Evolutionary conservation across 2,797 vertebrate genomes (phyloP).

Genomic region (Margarornis squamiger): DNA sequence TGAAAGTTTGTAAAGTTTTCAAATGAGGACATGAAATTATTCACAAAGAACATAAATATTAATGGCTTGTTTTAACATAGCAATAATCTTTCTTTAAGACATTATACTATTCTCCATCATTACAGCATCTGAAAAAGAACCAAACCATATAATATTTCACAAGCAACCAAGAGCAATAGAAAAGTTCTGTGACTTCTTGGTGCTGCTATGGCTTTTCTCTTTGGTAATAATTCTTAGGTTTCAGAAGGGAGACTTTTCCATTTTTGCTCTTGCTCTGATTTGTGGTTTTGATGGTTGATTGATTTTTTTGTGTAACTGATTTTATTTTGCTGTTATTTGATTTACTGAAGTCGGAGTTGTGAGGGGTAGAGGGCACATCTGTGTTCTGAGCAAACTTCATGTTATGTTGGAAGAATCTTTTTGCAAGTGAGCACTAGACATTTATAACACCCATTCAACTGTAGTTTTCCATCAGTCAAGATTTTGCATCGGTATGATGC

Average conservation of each 20-base stretch:
- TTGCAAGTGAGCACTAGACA: not conserved
- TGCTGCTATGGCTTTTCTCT: not conserved
- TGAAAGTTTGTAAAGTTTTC: slow-evolving; percentile 10
- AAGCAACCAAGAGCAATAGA: not conserved
- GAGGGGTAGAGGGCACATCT: not conserved
- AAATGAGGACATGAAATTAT: not conserved
- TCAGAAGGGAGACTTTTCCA: slow-evolving; percentile 3
- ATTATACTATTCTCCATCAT: not conserved
- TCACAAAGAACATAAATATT: slow-evolving; percentile 26
- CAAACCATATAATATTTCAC: not conserved
- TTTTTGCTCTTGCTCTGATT: slow-evolving; percentile 28
- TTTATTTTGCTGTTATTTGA: slow-evolving; percentile 35
- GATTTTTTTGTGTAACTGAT: slow-evolving; percentile 35
- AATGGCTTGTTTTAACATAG: not conserved
- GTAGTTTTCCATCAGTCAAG: not conserved
- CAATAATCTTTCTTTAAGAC: slow-evolving; percentile 14
- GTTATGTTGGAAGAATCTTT: not conserved
- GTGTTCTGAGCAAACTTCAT: not conserved
- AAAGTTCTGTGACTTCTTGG: not conserved
- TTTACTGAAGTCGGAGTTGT: slow-evolving; percentile 5
- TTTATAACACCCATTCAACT: not conserved
- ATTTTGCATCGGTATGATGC: not conserved
- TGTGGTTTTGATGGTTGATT: slow-evolving; percentile 45
- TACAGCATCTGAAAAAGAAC: not conserved
- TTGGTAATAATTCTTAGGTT: not conserved